These are phyloP conservation scores for Ferrisia virgata DNA, from an alignment of 2,888 invertebrate species.

Conservation along the genomic window DNA sequence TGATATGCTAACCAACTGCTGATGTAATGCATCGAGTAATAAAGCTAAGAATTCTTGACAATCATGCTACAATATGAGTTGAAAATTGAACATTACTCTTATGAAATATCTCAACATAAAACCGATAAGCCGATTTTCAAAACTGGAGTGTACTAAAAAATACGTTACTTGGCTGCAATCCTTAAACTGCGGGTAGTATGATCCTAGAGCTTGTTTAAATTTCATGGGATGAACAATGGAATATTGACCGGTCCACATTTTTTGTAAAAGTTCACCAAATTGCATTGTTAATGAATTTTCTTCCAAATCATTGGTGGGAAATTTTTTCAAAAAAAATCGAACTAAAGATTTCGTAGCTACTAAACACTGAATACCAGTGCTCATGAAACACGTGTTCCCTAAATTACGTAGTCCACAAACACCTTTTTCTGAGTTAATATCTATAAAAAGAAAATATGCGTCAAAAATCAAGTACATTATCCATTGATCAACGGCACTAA, in stretches of 20 bases:
- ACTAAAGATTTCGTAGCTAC: constrained; percentile 59
- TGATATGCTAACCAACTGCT: constrained; percentile 56
- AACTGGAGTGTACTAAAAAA: not conserved
- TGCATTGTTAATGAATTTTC: constrained; percentile 56
- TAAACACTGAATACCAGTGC: constrained; percentile 60
- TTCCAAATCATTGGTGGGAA: constrained; percentile 52
- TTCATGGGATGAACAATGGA: constrained; percentile 58
- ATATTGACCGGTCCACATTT: constrained; percentile 61
- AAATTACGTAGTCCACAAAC: constrained; percentile 60
- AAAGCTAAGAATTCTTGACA: constrained; percentile 66
- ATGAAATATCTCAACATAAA: not conserved
- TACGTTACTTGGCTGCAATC: constrained; percentile 60
- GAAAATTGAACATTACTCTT: not conserved
- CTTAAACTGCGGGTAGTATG: constrained; percentile 62
- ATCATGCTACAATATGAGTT: constrained; percentile 57
- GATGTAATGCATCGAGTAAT: constrained; percentile 61
- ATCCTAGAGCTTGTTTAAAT: constrained; percentile 61
- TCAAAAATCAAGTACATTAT: not conserved
- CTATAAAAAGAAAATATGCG: constrained; percentile 9
- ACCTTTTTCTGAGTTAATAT: constrained; percentile 53
- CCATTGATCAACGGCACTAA: not conserved
- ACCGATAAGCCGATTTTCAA: not conserved
- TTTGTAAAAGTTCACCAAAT: constrained; percentile 58
- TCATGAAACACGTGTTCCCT: constrained; percentile 62
- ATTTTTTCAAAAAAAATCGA: constrained; percentile 56